Percentiles rank a stretch among this genome's conserved stretches.
Conservation (phyloP, 2,888 invertebrate genomes). For the Drosophila neoperkinsi region DNA sequence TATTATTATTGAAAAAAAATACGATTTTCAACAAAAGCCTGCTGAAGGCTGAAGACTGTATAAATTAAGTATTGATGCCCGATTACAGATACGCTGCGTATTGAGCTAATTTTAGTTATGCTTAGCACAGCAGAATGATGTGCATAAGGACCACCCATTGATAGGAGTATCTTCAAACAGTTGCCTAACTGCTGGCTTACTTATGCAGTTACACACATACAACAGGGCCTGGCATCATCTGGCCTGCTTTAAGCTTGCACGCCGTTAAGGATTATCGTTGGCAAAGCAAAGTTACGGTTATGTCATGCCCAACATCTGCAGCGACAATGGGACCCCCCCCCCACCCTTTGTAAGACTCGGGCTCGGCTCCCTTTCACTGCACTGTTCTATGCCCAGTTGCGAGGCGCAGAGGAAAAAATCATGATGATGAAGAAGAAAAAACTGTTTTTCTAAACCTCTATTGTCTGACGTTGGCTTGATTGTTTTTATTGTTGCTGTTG, state of each 20-base stretch:
- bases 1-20: not conserved
- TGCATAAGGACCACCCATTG: constrained; percentile 10
- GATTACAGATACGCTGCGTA: not conserved
- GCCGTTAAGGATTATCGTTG: constrained; percentile 58
- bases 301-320: constrained; percentile 26
- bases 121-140: not conserved
- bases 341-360: constrained; percentile 36
- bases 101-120: not conserved
- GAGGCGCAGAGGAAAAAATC: not conserved
- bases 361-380: constrained; percentile 3
- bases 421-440: constrained; percentile 18
- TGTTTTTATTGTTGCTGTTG: constrained; percentile 45
- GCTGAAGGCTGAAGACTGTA: not conserved
- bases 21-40: not conserved
- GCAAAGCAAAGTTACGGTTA: constrained; percentile 53
- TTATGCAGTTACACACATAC: constrained; percentile 7
- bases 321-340: constrained; percentile 39
- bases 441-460: constrained; percentile 55
- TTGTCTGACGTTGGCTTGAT: constrained; percentile 62
- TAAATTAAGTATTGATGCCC: not conserved
- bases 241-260: constrained; percentile 54
- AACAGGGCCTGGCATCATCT: constrained; percentile 24
- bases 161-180: not conserved
- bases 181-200: constrained; percentile 15
- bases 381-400: constrained; percentile 17